phyloP scores from a whole-genome alignment of 2,797 vertebrate genomes.

The Malurus leucopterus region DNA sequence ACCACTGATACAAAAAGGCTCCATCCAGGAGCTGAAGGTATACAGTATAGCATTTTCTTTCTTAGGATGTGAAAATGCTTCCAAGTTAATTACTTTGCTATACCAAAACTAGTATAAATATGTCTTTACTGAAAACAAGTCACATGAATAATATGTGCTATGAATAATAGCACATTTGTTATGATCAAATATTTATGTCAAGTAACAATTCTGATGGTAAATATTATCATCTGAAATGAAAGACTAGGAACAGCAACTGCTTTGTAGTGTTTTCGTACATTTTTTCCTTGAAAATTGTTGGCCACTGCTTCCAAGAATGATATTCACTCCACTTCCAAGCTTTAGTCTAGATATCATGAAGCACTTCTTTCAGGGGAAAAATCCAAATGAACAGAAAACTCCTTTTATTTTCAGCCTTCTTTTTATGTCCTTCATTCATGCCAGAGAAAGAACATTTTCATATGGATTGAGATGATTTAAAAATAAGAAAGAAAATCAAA shows the following conservation, averaged over 20 bases:
- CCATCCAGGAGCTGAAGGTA: not conserved
- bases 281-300: not conserved
- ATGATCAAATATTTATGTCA: not conserved
- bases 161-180: not conserved
- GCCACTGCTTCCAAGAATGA: not conserved
- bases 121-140: not conserved
- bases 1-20: not conserved
- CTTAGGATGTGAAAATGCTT: not conserved
- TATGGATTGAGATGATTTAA: not conserved
- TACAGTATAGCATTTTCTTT: not conserved
- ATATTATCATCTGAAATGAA: not conserved
- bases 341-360: not conserved
- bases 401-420: not conserved
- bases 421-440: not conserved
- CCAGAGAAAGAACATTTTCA: not conserved
- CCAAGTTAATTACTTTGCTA: not conserved
- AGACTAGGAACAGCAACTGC: not conserved
- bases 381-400: fast-evolving
- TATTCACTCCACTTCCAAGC: not conserved
- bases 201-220: not conserved
- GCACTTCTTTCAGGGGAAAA: not conserved
- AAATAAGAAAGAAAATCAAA: not conserved
- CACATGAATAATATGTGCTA: not conserved
- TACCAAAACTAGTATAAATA: not conserved
- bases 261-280: not conserved